phyloP scores from a whole-genome alignment of 1,140 invertebrate species.

The Lordiphosa collinella region DNA sequence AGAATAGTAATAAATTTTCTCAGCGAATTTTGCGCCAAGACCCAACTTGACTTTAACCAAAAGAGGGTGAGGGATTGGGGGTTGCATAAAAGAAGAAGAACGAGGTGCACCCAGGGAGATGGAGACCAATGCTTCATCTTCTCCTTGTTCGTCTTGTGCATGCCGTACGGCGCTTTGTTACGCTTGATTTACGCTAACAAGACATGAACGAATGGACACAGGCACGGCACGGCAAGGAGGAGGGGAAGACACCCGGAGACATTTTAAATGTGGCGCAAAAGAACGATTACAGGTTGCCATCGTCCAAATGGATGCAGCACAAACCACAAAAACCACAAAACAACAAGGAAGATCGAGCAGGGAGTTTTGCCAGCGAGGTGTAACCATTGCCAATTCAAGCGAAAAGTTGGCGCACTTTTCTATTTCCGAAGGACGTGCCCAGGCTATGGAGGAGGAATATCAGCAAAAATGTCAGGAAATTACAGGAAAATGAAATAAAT shows the following conservation, averaged over 20 bases:
- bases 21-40: conserved; percentile 32
- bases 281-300: conserved; percentile 73
- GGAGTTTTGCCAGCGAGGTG: conserved; percentile 34
- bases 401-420: conserved; percentile 77
- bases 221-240: conserved; percentile 21
- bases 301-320: conserved; percentile 49
- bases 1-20: conserved; percentile 65
- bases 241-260: conserved; percentile 56
- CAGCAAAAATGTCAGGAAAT: conserved; percentile 72
- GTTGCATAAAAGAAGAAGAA: background rate
- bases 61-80: too few relatives aligned
- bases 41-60: conserved; percentile 46
- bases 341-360: conserved; percentile 2
- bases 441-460: conserved; percentile 31
- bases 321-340: conserved; percentile 52
- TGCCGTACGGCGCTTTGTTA: conserved; percentile 66
- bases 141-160: conserved; percentile 20
- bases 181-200: conserved; percentile 78
- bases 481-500: conserved; percentile 78
- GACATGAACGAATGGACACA: conserved; percentile 75
- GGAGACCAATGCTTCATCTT: conserved; percentile 40
- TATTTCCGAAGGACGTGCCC: conserved; percentile 67
- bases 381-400: conserved; percentile 73
- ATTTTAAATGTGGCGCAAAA: conserved; percentile 76
- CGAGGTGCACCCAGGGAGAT: conserved; percentile 9